These are phyloP conservation scores for Teleogryllus oceanicus DNA, from an alignment of 2,888 invertebrate genomes.

Conservation along the genomic window DNA sequence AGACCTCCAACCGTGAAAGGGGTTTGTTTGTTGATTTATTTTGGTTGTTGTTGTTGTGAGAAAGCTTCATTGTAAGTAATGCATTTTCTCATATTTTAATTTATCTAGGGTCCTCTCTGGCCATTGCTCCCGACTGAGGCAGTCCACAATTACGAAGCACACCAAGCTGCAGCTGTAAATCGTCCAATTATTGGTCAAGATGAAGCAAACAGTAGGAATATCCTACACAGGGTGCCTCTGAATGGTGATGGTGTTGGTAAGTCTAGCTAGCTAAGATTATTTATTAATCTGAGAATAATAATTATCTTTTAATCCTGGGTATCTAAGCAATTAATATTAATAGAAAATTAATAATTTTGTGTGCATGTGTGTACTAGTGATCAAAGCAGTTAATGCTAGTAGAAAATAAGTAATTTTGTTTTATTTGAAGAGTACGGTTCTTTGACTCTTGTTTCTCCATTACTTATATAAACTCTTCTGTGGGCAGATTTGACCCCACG, in stretches of 20 bases:
- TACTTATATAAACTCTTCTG: no score
- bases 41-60: background rate
- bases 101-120: constrained; percentile 52
- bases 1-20: constrained; percentile 45
- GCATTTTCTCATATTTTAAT: background rate
- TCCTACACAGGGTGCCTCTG: constrained; percentile 23
- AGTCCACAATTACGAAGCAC: background rate
- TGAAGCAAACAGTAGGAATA: constrained; percentile 48
- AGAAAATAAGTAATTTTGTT: no score
- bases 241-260: constrained; percentile 31
- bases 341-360: no score
- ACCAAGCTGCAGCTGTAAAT: background rate
- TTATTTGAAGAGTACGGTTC: no score
- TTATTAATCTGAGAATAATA: background rate
- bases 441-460: no score
- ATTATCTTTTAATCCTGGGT: no score
- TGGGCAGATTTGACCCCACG: no score
- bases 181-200: constrained; percentile 47
- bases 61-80: no score
- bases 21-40: constrained; percentile 35
- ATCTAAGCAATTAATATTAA: no score
- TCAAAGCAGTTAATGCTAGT: no score
- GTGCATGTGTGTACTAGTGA: no score
- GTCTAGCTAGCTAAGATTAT: background rate
- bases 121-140: constrained; percentile 57